A percentile compares a stretch with the other conserved stretches of the same genome.
Conservation (phyloP, 2,888 invertebrate species). For the Adela reaumurella region DNA sequence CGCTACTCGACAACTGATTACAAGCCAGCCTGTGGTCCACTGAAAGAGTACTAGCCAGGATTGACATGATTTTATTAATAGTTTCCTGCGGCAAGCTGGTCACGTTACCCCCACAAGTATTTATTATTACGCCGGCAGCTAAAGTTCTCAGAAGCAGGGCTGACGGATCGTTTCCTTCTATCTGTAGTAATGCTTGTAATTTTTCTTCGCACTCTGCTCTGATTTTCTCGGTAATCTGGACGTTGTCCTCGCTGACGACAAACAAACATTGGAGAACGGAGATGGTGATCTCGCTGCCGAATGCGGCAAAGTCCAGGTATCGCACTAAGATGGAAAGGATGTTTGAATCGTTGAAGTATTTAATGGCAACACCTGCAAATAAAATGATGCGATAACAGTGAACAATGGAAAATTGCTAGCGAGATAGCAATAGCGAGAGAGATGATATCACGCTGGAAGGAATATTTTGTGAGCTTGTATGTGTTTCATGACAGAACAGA, state of each 20-base stretch:
- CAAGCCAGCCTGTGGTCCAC: conserved; percentile 51
- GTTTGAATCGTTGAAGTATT: conserved; percentile 61
- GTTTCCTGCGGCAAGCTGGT: conserved; percentile 35
- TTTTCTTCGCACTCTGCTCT: conserved; percentile 42
- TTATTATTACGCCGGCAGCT: conserved; percentile 57
- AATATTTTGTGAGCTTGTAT: too few relatives aligned
- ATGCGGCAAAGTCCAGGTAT: conserved; percentile 56
- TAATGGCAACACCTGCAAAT: conserved; percentile 55
- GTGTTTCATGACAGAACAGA: too few relatives aligned
- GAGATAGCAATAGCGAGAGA: too few relatives aligned
- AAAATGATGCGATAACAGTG: conserved; percentile 3
- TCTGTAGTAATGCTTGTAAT: conserved; percentile 31
- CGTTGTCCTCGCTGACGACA: conserved; percentile 70
- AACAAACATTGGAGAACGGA: conserved; percentile 64
- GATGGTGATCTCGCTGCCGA: conserved; percentile 54
- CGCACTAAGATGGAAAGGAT: conserved; percentile 58
- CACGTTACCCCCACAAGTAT: conserved; percentile 43
- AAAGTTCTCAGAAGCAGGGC: conserved; percentile 51
- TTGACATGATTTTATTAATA: conserved; percentile 44
- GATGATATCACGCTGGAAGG: too few relatives aligned
- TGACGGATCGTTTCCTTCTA: conserved; percentile 36
- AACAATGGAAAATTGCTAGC: too few relatives aligned
- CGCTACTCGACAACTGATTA: conserved; percentile 41
- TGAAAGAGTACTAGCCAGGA: conserved; percentile 49
- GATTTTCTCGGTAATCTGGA: conserved; percentile 51